Conservation (phyloP, 2,113 vertebrate species). For the Prunella fulvescens region DNA sequence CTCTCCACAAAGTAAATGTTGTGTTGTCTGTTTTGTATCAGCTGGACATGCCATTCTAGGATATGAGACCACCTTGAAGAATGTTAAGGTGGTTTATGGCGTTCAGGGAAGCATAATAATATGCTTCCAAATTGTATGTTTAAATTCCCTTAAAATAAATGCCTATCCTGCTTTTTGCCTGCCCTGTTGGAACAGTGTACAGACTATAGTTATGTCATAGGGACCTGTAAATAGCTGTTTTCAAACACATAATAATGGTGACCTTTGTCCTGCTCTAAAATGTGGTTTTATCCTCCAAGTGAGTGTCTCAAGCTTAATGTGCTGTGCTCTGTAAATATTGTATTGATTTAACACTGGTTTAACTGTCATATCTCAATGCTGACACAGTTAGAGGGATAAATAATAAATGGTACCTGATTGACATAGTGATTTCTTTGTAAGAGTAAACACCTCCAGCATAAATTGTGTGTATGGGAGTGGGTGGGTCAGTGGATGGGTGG, state of each 20-base stretch:
- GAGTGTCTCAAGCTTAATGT: slow-evolving; percentile 80
- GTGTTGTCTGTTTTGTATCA: slow-evolving; percentile 71
- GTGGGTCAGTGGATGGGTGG: neutral
- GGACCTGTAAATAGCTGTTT: slow-evolving; percentile 80
- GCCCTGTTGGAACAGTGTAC: slow-evolving; percentile 73
- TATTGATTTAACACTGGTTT: slow-evolving; percentile 86
- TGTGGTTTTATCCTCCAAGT: slow-evolving; percentile 79
- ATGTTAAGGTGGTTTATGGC: slow-evolving; percentile 64
- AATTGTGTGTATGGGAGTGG: slow-evolving; percentile 58
- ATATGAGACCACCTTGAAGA: slow-evolving; percentile 69
- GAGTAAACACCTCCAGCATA: slow-evolving; percentile 60
- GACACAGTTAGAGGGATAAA: slow-evolving; percentile 80
- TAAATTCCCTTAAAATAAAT: slow-evolving; percentile 72
- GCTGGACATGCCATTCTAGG: slow-evolving; percentile 78
- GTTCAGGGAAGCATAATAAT: slow-evolving; percentile 70
- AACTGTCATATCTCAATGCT: slow-evolving; percentile 79
- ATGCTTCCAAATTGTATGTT: slow-evolving; percentile 74
- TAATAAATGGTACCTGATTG: slow-evolving; percentile 73
- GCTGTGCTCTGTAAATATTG: slow-evolving; percentile 91
- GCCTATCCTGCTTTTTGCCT: slow-evolving; percentile 75
- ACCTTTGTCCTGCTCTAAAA: slow-evolving; percentile 76
- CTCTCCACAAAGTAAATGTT: slow-evolving; percentile 67
- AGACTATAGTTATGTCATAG: slow-evolving; percentile 74
- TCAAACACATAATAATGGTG: slow-evolving; percentile 71
- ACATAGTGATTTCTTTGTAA: slow-evolving; percentile 69